Evolutionary conservation across 2,113 vertebrate species (phyloP).

Genomic region (Catharus bicknelli): DNA sequence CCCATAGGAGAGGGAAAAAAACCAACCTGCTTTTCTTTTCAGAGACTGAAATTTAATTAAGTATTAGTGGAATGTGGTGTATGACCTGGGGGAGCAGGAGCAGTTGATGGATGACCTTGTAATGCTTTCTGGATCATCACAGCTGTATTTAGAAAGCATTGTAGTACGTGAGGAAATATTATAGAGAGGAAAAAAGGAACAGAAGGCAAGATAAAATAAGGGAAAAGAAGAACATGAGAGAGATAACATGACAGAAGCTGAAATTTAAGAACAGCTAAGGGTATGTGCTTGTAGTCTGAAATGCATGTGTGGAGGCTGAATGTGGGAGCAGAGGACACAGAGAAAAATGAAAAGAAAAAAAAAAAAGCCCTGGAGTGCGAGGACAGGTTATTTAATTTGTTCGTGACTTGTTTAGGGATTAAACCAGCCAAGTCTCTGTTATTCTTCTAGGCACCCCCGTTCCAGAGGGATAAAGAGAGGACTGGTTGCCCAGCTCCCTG

Average conservation of each 20-base stretch:
- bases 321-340: background rate
- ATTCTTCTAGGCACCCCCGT: background rate
- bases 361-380: background rate
- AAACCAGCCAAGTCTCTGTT: background rate
- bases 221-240: background rate
- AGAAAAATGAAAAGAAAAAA: background rate
- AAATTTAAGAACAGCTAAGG: background rate
- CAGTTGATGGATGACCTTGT: background rate
- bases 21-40: background rate
- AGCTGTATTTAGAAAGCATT: background rate
- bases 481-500: background rate
- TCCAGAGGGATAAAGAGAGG: background rate
- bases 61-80: background rate
- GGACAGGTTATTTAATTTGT: background rate
- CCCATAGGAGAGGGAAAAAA: fast-evolving
- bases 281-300: conserved; percentile 5
- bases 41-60: conserved; percentile 28
- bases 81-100: conserved; percentile 1
- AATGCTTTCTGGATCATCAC: background rate
- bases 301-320: background rate
- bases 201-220: background rate
- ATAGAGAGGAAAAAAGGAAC: background rate
- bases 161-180: background rate
- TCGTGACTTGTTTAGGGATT: background rate
- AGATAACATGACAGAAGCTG: background rate